These are phyloP conservation scores for Conus betulinus DNA, from an alignment of 1,140 invertebrate genomes.

Conservation along the genomic window DNA sequence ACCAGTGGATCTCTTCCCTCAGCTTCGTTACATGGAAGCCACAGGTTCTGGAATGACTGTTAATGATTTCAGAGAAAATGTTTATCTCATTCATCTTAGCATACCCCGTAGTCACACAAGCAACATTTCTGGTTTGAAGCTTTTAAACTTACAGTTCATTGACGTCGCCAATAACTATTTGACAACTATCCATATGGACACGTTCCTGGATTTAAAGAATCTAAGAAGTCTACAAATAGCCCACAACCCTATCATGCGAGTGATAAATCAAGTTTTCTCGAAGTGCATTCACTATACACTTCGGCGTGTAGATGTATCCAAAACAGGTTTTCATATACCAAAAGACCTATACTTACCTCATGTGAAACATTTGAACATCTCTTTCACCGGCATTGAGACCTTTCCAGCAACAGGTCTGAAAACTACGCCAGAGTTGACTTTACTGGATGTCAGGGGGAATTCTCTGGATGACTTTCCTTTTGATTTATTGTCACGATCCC, in stretches of 20 bases:
- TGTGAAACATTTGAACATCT: conserved; percentile 15
- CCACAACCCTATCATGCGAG: background rate
- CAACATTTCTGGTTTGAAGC: background rate
- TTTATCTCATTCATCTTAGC: background rate
- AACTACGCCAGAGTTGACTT: background rate
- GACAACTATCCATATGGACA: background rate
- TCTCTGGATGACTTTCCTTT: conserved; percentile 29
- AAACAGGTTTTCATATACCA: background rate
- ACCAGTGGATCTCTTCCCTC: background rate
- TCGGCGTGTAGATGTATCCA: background rate
- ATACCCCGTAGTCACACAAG: background rate
- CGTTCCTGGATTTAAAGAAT: conserved; percentile 7
- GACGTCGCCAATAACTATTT: conserved; percentile 35
- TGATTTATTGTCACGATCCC: conserved; percentile 25
- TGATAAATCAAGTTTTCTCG: background rate
- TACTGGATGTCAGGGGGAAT: conserved; percentile 33
- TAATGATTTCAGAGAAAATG: background rate
- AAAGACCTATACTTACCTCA: background rate
- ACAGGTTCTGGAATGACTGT: background rate
- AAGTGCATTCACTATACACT: background rate
- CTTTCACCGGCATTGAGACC: background rate
- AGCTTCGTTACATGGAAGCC: conserved; percentile 2
- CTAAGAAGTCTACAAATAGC: conserved; percentile 21
- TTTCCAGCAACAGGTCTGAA: conserved; percentile 33
- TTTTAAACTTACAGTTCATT: conserved; percentile 6